Evolutionary conservation across 2,797 vertebrate genomes (phyloP), one percentile per base, ranked within the genome.

Genomic region (Hemitrygon akajei): DNA sequence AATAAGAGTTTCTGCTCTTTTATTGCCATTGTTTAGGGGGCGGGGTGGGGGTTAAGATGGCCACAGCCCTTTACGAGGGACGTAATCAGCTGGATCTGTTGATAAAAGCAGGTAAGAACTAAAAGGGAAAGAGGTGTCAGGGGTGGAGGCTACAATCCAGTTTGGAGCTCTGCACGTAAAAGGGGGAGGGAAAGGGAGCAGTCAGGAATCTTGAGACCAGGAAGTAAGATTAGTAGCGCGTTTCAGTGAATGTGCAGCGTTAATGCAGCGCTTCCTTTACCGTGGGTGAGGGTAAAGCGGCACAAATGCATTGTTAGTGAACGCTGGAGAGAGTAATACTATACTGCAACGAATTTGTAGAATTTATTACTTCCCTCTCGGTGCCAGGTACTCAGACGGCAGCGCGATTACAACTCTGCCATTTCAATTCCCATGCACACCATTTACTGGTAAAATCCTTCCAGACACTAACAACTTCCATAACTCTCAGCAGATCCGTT

Each of bases 61-160:
- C 89, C 66, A 94, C 89, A 66, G 40, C 93, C 58, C 77, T 94
- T 22, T 94, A 82, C 58, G 87, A 94, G 81, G 76, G 93, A 25
- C 86, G 86, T 60, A 94, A 82, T 81, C 93, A 82, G 76, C 80
- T 94, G 94, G 94, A 94, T 94, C 94, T 94, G 37, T 91, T 94
- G 27, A 94, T 94, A 73, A 92, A 94, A 94, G 94, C 94, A 94
- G 94, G 94, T 94, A 94, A 94, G 37, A 93, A 94, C 75, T 69
- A n/a, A 20, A 22, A 89, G 60, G 63, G 86, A 30, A 34, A 60
- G 86, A 6, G 82, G 22, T 86, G 82, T 58, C 56, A 58, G 82
- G 56, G 56, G 56, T 12, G 82, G 56, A 60, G 58, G 7, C 16
- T 91, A 63, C 58, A 40, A 40, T 71, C 20, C 66, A 73, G 92